phyloP scores from a whole-genome alignment of 2,113 vertebrate species.

The Naja naja region DNA sequence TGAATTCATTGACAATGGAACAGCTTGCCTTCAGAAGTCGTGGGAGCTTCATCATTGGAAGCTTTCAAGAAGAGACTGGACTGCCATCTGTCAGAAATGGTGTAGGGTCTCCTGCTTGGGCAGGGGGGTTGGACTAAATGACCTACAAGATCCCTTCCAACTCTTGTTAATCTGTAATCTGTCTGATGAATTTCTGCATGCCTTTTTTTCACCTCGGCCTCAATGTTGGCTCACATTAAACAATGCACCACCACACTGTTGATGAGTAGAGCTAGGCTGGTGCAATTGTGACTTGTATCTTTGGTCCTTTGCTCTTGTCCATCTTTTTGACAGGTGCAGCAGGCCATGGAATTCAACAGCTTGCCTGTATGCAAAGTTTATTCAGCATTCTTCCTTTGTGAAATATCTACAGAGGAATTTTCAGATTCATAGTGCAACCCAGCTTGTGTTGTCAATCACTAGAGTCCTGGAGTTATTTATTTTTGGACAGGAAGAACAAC shows the following conservation, averaged over 20 bases:
- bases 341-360: background rate
- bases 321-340: constrained; percentile 23
- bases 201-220: background rate
- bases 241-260: background rate
- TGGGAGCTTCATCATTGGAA: too few relatives aligned
- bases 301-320: too few relatives aligned
- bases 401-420: constrained; percentile 52
- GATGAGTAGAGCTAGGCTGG: background rate
- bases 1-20: background rate
- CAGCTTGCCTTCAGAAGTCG: too few relatives aligned
- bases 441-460: constrained; percentile 59
- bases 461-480: constrained; percentile 45
- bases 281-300: background rate
- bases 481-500: constrained; percentile 22
- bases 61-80: too few relatives aligned
- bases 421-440: constrained; percentile 56
- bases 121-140: too few relatives aligned
- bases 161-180: too few relatives aligned
- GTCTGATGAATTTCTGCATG: background rate
- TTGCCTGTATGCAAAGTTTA: constrained; percentile 50
- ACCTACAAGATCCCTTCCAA: too few relatives aligned
- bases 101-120: too few relatives aligned
- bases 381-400: constrained; percentile 21
- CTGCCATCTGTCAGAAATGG: too few relatives aligned
- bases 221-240: background rate